Evolutionary conservation across 2,888 invertebrate genomes (phyloP).

Genomic region (Oligia latruncula): DNA sequence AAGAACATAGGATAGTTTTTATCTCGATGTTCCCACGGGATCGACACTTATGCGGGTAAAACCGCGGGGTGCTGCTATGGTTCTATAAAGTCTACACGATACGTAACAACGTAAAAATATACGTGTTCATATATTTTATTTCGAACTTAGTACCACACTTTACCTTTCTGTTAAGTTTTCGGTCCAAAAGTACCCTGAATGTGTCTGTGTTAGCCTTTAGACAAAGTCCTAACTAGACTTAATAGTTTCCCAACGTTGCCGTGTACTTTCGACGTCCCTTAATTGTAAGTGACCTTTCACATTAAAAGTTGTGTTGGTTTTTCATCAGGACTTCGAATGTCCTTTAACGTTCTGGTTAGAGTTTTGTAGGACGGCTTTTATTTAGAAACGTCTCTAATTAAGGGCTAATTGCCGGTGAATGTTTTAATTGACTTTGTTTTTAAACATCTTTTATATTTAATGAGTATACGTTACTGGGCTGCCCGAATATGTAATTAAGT

Average conservation of each 20-base stretch:
- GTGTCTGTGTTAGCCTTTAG: conserved; percentile 10
- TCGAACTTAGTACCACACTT: neutral
- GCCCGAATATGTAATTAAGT: conserved; percentile 20
- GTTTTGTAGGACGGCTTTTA: conserved; percentile 34
- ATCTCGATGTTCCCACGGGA: no score
- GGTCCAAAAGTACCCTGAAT: conserved; percentile 13
- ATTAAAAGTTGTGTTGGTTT: conserved; percentile 51
- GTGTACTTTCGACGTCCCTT: conserved; percentile 22
- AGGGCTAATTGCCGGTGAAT: conserved; percentile 42
- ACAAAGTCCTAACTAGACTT: conserved; percentile 28
- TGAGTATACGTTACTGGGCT: conserved; percentile 7
- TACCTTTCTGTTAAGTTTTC: neutral
- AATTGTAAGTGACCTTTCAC: conserved; percentile 49
- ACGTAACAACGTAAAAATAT: neutral
- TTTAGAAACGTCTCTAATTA: conserved; percentile 49
- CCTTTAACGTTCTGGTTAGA: conserved; percentile 31
- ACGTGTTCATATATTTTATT: neutral
- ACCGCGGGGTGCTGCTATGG: no score
- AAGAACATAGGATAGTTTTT: no score
- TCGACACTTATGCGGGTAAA: no score
- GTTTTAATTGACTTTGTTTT: conserved; percentile 41
- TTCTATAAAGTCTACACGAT: neutral
- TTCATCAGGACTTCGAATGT: conserved; percentile 48
- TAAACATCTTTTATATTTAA: conserved; percentile 25
- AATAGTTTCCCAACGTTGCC: conserved; percentile 18